Conservation (phyloP, 2,113 vertebrate species). For the Sisor rabdophorus region DNA sequence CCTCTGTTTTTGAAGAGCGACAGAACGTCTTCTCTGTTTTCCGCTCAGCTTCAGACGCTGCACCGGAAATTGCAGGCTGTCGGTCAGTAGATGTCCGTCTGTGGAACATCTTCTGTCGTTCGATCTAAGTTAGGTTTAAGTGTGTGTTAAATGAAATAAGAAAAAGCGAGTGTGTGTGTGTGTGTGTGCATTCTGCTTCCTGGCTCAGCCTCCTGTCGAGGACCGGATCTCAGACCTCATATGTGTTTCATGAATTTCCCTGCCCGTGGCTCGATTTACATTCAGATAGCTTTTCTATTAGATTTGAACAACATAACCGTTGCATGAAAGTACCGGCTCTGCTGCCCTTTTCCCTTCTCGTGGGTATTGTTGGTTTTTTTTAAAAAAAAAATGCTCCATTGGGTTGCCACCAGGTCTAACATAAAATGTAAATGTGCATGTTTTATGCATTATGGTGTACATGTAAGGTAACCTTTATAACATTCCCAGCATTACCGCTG, state of each 20-base stretch:
- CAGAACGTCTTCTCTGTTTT: conserved; percentile 32
- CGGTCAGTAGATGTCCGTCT: conserved; percentile 55
- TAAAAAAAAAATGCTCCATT: conserved; percentile 56
- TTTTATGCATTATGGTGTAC: conserved; percentile 69
- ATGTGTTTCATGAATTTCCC: conserved; percentile 46
- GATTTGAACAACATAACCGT: conserved; percentile 64
- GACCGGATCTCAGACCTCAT: conserved; percentile 21
- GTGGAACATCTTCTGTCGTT: conserved; percentile 61
- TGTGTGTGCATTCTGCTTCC: conserved; percentile 35
- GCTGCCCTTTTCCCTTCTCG: conserved; percentile 41
- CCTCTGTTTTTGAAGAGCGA: conserved; percentile 38
- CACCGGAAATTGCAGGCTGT: conserved; percentile 54
- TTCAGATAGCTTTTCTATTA: conserved; percentile 73
- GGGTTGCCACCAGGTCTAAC: conserved; percentile 60
- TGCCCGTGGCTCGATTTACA: conserved; percentile 65
- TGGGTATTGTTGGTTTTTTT: conserved; percentile 61
- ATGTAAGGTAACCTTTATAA: conserved; percentile 48
- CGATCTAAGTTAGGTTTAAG: conserved; percentile 32
- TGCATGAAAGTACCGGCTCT: conserved; percentile 49
- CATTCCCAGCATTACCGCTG: conserved; percentile 28
- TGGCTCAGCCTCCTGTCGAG: conserved; percentile 25
- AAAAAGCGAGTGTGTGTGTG: conserved; percentile 33
- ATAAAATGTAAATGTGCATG: conserved; percentile 71
- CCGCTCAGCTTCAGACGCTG: conserved; percentile 51
- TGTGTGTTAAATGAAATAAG: conserved; percentile 68